These are phyloP conservation scores for Okamejei kenojei DNA, from an alignment of 2,797 vertebrate genomes.

Conservation along the genomic window DNA sequence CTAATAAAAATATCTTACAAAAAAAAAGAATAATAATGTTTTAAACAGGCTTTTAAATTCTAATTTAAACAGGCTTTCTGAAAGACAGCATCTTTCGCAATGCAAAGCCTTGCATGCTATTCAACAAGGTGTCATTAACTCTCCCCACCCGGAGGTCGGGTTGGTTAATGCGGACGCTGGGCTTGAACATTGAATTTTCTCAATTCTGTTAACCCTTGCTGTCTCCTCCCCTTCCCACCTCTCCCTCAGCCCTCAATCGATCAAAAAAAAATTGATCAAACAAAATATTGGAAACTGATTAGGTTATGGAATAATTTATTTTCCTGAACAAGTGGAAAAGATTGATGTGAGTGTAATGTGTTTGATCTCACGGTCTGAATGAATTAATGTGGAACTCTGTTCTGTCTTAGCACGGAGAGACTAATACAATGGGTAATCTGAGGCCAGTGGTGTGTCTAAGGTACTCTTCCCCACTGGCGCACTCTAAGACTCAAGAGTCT, in stretches of 20 bases:
- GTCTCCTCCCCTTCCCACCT: no score
- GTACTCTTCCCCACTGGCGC: not conserved
- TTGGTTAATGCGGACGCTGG: no score
- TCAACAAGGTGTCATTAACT: not conserved
- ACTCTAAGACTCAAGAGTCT: not conserved
- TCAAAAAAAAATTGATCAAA: no score
- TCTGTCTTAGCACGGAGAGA: not conserved
- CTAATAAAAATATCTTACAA: no score
- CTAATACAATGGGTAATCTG: not conserved
- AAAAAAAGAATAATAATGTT: not conserved
- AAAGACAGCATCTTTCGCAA: not conserved
- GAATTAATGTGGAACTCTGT: not conserved
- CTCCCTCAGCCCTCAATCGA: no score
- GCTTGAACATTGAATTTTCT: no score
- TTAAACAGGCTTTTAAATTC: not conserved
- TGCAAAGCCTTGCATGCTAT: not conserved
- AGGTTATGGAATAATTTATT: not conserved
- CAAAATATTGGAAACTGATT: not conserved
- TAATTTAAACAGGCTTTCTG: not conserved
- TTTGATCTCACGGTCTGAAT: not conserved
- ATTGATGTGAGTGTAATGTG: not conserved
- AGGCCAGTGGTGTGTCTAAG: not conserved
- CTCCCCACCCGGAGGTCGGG: no score
- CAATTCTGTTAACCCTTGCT: no score
- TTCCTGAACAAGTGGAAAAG: not conserved